Evolutionary conservation across 2,113 vertebrate species (phyloP), one percentile per base, ranked within the genome.

Genomic region (Corythaixoides concolor): DNA sequence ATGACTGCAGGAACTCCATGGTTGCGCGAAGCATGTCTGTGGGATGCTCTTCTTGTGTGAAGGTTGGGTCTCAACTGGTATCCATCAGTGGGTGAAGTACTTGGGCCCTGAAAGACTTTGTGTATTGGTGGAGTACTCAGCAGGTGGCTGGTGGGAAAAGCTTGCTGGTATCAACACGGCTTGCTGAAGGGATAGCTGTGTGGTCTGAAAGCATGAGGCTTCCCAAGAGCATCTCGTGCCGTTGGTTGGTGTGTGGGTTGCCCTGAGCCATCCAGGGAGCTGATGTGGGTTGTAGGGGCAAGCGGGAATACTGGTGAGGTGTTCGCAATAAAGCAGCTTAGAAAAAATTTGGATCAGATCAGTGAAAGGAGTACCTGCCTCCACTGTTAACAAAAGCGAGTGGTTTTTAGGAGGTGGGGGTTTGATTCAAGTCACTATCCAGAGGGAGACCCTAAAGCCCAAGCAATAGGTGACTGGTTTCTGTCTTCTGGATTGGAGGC

Each of bases 101-200:
- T 79, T 32, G 2, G 2, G 6, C 49, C 52, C 77, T 50, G 47
- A 86, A 76, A 26, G 77, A 50, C 24, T 67, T 82, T 0, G 6
- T 35, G 5, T 26, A 9, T 60, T 30, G 2, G 15, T 88, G 37
- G 23, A 14, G 12, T 16, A 33, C 14, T 60, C 1, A 0, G 10
- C 18, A 39, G n/a, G 2, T 88, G 47, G 4, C 15, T 74, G 28
- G 39, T 63, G n/a, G 59, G 39, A 41, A 26, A n/a, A 58, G 28
- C 64, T 64, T 37, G 18, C 20, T 85, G 78, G 26, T 74, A 4
- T 49, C 74, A 43, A 10, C 69, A 41, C 6, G 33, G 39, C 72
- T 78, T 67, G 19, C 15, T 35, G 58, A 37, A 84, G 35, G 28
- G 27, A 14, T 26, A 9, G 26, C 39, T 24, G 22, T 60, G 39